Percentiles rank a stretch among this genome's conserved stretches.
Evolutionary conservation across 1,140 invertebrate genomes (phyloP).

Genomic region (Eriosoma lanigerum): DNA sequence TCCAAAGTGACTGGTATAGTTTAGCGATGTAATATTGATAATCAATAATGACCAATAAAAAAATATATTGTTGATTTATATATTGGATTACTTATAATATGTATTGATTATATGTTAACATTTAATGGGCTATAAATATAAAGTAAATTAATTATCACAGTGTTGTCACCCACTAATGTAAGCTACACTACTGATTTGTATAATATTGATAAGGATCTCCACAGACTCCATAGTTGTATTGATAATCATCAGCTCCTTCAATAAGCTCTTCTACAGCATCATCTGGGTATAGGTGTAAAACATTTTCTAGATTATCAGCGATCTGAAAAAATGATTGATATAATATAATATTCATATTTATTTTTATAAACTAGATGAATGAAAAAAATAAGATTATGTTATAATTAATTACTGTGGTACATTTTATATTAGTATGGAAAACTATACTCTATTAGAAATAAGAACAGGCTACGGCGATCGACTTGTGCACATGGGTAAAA

Average conservation of each 20-base stretch:
- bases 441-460: no score
- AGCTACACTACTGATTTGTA: slow-evolving; percentile 13
- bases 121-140: background rate
- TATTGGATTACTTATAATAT: background rate
- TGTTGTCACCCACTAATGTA: background rate
- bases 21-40: background rate
- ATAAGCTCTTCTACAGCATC: background rate
- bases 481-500: no score
- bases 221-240: background rate
- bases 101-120: background rate
- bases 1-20: no score
- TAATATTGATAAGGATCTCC: slow-evolving; percentile 33
- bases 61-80: no score
- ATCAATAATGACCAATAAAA: background rate
- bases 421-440: no score
- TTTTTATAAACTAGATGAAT: no score
- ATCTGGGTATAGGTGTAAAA: slow-evolving; percentile 24
- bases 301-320: slow-evolving; percentile 48
- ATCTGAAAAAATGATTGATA: slow-evolving; percentile 23
- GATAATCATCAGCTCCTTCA: background rate
- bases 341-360: no score
- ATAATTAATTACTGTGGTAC: no score
- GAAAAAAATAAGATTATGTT: no score
- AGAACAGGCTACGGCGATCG: no score
- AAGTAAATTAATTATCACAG: background rate